Conservation (phyloP, 1,140 invertebrate species). For the Leptinotarsa defecta region DNA sequence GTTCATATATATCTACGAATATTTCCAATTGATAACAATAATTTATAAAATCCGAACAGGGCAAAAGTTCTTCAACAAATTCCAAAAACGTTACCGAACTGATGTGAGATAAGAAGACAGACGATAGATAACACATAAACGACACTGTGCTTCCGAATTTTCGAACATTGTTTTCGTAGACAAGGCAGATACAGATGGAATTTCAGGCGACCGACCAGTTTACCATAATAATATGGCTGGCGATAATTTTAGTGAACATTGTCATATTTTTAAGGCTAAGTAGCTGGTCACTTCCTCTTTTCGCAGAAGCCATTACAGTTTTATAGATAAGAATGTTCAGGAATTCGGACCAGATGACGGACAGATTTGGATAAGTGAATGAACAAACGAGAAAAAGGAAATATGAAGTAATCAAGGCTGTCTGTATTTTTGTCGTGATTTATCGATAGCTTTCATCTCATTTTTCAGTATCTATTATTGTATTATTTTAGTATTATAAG, state of each 20-base stretch:
- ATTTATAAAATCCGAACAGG: neutral
- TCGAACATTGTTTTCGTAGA: neutral
- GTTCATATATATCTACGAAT: neutral
- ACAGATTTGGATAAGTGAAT: neutral
- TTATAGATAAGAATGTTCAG: slow-evolving; percentile 2
- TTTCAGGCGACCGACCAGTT: neutral
- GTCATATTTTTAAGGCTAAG: neutral
- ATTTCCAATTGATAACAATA: neutral
- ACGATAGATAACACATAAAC: neutral
- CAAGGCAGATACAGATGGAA: neutral
- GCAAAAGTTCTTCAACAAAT: neutral
- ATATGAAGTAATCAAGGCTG: too few species aligned
- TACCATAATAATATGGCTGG: neutral
- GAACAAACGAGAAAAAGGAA: too few species aligned
- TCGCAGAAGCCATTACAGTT: neutral
- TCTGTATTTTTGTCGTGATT: too few species aligned
- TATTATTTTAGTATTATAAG: too few species aligned
- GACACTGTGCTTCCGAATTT: neutral
- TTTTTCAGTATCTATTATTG: too few species aligned
- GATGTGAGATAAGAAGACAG: neutral
- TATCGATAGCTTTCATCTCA: too few species aligned
- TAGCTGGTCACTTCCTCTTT: slow-evolving; percentile 2
- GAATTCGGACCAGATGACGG: neutral
- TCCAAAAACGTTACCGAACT: neutral
- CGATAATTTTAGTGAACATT: neutral